Base-by-base conservation (phyloP, 2,113 vertebrate genomes). In the Cololabis saira region DNA sequence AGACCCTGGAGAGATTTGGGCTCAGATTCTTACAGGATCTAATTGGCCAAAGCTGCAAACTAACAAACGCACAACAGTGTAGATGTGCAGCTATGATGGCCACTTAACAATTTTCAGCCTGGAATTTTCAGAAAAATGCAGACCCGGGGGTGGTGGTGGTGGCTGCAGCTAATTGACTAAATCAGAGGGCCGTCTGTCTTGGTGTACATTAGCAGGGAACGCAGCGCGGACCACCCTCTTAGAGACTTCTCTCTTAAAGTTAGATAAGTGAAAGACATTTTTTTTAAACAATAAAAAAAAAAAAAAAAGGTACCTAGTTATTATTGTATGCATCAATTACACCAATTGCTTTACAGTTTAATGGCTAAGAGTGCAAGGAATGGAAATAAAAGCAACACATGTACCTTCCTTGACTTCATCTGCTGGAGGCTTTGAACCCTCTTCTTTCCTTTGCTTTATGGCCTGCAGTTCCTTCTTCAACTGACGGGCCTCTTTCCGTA, bases 391-490 rank as follows among this genome's bases (percentile, higher is more conserved):
- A 54, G 27, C 12, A 52, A 53, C 47, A 15, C 56, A 79, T 88
- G 79, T 92, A 96, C 96, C 95, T 75, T 95, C 92, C 30, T 72
- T 83, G 77, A 44, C 88, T 52, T 89, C 92, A 21, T 94, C 94
- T 37, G 69, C 83, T 0, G 71, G 59, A 13, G 76, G 74, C 72
- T 92, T 95, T 43, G 54, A 56, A 81, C 65, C 52, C 19, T 96
- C 95, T 80, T 95, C 90, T 83, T 89, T 98, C 80, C 94, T 94
- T 66, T 96, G 94, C 83, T 96, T 99, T 80, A 97, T 95, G 87
- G 96, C 96, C 76, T 94, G 92, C 1, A 99, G 92, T 56, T 98
- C 96, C 65, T 96, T 95, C 90, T 98, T 98, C 90, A 99, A 71
- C 70, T 97, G 96, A 10, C 96, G 95, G 0, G 81, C 94, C 91